A percentile compares a stretch with the other conserved stretches of the same genome.
Evolutionary conservation across 1,140 invertebrate species (phyloP).

Genomic region (Hycleus phaleratus): DNA sequence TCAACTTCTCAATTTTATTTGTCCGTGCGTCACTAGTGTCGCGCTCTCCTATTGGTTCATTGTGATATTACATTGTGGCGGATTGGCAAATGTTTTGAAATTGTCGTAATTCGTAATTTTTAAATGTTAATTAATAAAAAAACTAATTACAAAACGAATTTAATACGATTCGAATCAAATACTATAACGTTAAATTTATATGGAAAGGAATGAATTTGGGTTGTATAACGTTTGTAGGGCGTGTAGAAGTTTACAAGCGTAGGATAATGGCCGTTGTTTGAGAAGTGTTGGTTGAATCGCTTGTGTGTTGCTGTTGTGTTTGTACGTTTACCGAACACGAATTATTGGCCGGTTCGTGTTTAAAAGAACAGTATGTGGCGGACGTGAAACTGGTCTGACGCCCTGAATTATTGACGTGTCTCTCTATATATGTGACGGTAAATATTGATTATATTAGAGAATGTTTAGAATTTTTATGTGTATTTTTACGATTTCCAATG

Average conservation of each 20-base stretch:
- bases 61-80: conserved; percentile 26
- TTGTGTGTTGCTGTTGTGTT: conserved; percentile 10
- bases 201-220: neutral
- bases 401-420: conserved; percentile 8
- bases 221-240: conserved; percentile 23
- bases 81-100: conserved; percentile 30
- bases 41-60: conserved; percentile 27
- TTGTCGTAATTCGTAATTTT: conserved; percentile 21
- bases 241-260: conserved; percentile 25
- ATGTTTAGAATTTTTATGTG: too few relatives aligned
- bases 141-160: neutral
- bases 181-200: neutral
- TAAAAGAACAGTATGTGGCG: neutral
- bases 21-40: neutral
- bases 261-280: conserved; percentile 16
- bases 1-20: neutral
- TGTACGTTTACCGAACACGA: conserved; percentile 7
- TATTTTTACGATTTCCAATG: too few relatives aligned
- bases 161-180: too few relatives aligned
- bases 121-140: neutral
- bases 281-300: conserved; percentile 12
- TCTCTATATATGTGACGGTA: neutral
- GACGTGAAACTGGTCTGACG: conserved; percentile 5
- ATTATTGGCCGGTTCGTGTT: neutral
- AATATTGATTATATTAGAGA: too few relatives aligned